These are phyloP conservation scores for Cryptocephalus moraei DNA, from an alignment of 2,888 invertebrate species.

Conservation along the genomic window DNA sequence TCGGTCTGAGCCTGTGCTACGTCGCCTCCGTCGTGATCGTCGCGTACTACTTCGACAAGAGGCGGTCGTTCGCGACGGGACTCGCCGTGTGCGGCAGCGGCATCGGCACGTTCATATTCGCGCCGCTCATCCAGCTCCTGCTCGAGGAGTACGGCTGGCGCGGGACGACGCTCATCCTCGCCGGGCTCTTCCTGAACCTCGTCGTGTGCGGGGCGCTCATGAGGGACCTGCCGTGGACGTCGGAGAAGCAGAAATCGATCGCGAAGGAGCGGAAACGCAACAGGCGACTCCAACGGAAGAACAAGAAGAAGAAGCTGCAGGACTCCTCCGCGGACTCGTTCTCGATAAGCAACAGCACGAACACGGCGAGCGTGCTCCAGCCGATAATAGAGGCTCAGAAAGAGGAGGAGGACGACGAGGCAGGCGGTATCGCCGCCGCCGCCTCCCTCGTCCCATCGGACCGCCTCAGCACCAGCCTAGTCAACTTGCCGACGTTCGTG, in stretches of 20 bases:
- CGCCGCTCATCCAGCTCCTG: constrained; percentile 65
- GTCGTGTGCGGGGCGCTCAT: constrained; percentile 74
- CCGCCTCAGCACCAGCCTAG: constrained; percentile 67
- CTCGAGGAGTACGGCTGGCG: constrained; percentile 74
- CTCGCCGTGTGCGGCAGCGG: constrained; percentile 81
- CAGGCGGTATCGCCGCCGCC: too few relatives aligned
- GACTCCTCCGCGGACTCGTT: constrained; percentile 61
- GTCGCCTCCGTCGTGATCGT: constrained; percentile 87
- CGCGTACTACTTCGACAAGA: constrained; percentile 81
- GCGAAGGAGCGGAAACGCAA: constrained; percentile 52
- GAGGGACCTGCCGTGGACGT: constrained; percentile 64
- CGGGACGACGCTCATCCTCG: constrained; percentile 70
- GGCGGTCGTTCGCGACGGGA: constrained; percentile 75
- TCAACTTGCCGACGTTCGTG: constrained; percentile 76
- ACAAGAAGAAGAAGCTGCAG: too few relatives aligned
- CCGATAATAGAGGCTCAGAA: constrained; percentile 39
- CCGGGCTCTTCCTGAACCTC: constrained; percentile 71
- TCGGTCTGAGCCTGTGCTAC: constrained; percentile 77
- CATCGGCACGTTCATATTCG: constrained; percentile 79
- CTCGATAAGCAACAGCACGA: constrained; percentile 58
- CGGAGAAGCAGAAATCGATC: constrained; percentile 49
- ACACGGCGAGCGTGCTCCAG: constrained; percentile 48
- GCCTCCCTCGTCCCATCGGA: constrained; percentile 28
- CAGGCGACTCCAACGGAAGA: constrained; percentile 45
- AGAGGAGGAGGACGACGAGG: constrained; percentile 23